phyloP scores from a whole-genome alignment of 2,888 invertebrate genomes.

The Nephrotoma guestfalica region DNA sequence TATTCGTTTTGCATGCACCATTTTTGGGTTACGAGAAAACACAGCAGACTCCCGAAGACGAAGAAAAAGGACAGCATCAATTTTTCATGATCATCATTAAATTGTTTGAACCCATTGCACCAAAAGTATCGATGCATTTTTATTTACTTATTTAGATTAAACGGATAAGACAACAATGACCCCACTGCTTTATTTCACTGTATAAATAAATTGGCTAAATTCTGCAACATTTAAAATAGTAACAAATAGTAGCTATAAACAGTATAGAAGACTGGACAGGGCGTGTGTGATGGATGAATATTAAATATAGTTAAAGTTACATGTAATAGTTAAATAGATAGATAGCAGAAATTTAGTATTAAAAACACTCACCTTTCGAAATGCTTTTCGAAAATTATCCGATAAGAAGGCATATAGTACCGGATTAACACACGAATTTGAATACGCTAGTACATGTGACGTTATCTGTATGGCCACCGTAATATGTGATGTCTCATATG shows the following conservation, averaged over 20 bases:
- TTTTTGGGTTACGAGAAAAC: no score
- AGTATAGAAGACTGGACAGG: not conserved
- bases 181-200: not conserved
- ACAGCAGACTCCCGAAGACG: not conserved
- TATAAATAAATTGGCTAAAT: not conserved
- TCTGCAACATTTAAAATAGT: not conserved
- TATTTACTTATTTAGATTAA: not conserved
- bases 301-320: no score
- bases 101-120: no score
- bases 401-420: constrained; percentile 88
- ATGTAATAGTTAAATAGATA: not conserved
- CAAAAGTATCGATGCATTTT: no score
- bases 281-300: not conserved
- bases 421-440: constrained; percentile 90
- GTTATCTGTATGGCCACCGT: constrained; percentile 63
- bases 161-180: not conserved
- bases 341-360: not conserved
- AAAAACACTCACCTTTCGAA: constrained; percentile 40
- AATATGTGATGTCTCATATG: constrained; percentile 52
- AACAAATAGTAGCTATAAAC: not conserved
- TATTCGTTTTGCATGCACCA: not conserved
- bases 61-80: no score
- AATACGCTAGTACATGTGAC: constrained; percentile 73
- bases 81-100: no score
- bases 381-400: constrained; percentile 86